These are phyloP conservation scores for Heliornis fulica DNA, from an alignment of 2,113 vertebrate genomes.

Conservation along the genomic window DNA sequence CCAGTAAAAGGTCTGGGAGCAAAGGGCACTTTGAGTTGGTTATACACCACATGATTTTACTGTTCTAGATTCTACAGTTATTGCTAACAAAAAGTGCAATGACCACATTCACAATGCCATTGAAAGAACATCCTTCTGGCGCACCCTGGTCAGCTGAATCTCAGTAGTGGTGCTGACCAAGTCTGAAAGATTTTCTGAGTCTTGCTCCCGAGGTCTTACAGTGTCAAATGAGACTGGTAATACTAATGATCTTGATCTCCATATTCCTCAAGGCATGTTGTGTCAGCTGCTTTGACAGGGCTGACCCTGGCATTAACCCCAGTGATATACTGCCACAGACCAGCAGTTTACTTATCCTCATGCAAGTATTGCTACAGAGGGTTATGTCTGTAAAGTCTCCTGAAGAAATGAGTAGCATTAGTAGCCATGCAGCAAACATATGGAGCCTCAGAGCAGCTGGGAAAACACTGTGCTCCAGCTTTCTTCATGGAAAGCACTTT, in stretches of 20 bases:
- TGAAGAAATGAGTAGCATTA: conserved; percentile 46
- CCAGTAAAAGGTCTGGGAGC: neutral
- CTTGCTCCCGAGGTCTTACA: neutral
- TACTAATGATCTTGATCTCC: neutral
- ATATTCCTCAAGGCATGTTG: neutral
- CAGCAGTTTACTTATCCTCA: neutral
- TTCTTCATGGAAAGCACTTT: conserved; percentile 55
- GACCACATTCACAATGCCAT: neutral
- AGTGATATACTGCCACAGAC: neutral
- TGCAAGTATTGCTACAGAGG: neutral
- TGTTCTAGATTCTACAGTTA: neutral
- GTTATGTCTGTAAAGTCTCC: neutral
- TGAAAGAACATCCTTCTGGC: neutral
- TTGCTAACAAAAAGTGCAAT: neutral
- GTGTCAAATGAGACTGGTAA: neutral
- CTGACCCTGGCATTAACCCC: neutral
- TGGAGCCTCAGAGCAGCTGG: conserved; percentile 48
- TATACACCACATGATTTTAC: neutral
- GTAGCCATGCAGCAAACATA: conserved; percentile 47
- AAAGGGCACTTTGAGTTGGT: fast-evolving
- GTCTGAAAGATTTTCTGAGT: neutral
- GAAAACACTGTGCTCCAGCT: conserved; percentile 56
- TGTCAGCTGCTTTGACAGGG: neutral
- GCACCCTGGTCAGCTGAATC: neutral
- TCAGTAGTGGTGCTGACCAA: neutral